These are phyloP conservation scores for Hypotaenidia philippensis DNA, from an alignment of 2,797 vertebrate species.

Conservation along the genomic window DNA sequence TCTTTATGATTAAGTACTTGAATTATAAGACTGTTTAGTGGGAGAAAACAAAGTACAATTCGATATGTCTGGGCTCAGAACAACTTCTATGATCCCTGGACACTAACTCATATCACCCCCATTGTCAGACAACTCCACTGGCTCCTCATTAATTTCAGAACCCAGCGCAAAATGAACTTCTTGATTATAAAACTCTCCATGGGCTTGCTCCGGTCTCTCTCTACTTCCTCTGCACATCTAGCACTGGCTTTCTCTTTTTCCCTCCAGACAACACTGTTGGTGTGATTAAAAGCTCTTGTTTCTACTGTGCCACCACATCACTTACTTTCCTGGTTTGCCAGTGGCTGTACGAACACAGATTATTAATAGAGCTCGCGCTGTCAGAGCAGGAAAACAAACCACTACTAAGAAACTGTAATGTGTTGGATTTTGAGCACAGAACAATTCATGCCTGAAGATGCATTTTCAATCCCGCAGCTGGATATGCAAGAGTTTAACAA, in stretches of 20 bases:
- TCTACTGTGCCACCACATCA: slow-evolving; percentile 65
- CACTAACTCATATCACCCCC: slow-evolving; percentile 27
- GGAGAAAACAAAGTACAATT: slow-evolving; percentile 55
- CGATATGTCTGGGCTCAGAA: slow-evolving; percentile 38
- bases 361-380: slow-evolving; percentile 69
- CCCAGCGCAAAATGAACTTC: slow-evolving; percentile 58
- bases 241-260: slow-evolving; percentile 53
- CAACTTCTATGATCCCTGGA: slow-evolving; percentile 52
- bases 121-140: slow-evolving; percentile 59
- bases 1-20: slow-evolving; percentile 61
- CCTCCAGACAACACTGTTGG: slow-evolving; percentile 68
- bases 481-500: not conserved
- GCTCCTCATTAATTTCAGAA: slow-evolving; percentile 70
- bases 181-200: slow-evolving; percentile 66
- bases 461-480: not conserved
- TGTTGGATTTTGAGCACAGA: slow-evolving; percentile 35
- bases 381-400: slow-evolving; percentile 55
- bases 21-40: slow-evolving; percentile 54
- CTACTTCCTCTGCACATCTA: slow-evolving; percentile 49
- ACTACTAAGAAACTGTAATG: slow-evolving; percentile 2
- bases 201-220: slow-evolving; percentile 45
- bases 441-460: slow-evolving; percentile 23
- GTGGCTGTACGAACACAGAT: slow-evolving; percentile 65
- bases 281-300: slow-evolving; percentile 79
- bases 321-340: slow-evolving; percentile 70